Evolutionary conservation across 2,888 invertebrate species (phyloP).

Genomic region (Pristionchus arcanus): DNA sequence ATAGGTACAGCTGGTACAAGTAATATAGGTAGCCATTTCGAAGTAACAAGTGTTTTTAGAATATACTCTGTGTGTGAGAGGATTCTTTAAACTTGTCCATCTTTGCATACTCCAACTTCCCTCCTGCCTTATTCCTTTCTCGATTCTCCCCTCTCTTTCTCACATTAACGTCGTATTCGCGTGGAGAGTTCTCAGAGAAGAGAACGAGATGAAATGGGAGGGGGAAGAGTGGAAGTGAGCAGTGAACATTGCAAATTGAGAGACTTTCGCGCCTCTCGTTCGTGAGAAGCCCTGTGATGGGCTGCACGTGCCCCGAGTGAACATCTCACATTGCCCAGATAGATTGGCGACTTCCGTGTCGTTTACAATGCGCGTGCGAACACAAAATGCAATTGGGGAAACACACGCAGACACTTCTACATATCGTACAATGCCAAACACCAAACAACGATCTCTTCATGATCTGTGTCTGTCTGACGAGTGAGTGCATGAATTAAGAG

Average conservation of each 20-base stretch:
- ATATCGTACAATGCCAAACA: not conserved
- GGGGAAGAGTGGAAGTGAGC: not conserved
- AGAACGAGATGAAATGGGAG: not conserved
- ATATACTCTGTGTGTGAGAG: no score
- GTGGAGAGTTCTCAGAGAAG: not conserved
- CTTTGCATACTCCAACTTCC: not conserved
- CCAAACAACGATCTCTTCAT: not conserved
- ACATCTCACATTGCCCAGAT: slow-evolving; percentile 9
- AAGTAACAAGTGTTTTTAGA: not conserved
- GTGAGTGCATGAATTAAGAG: not conserved
- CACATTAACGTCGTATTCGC: slow-evolving; percentile 28
- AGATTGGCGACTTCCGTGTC: slow-evolving; percentile 7
- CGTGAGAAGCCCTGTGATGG: not conserved
- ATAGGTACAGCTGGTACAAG: no score
- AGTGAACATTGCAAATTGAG: slow-evolving; percentile 37
- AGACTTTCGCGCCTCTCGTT: not conserved
- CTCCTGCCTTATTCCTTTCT: not conserved
- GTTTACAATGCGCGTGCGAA: not conserved
- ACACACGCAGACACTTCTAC: not conserved
- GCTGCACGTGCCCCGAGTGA: not conserved
- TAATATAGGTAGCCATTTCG: not conserved
- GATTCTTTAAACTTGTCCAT: no score
- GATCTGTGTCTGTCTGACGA: not conserved
- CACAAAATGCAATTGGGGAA: not conserved
- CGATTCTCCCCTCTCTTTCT: slow-evolving; percentile 31